phyloP scores from a whole-genome alignment of 2,797 vertebrate species.

The Orestias chungarensis region DNA sequence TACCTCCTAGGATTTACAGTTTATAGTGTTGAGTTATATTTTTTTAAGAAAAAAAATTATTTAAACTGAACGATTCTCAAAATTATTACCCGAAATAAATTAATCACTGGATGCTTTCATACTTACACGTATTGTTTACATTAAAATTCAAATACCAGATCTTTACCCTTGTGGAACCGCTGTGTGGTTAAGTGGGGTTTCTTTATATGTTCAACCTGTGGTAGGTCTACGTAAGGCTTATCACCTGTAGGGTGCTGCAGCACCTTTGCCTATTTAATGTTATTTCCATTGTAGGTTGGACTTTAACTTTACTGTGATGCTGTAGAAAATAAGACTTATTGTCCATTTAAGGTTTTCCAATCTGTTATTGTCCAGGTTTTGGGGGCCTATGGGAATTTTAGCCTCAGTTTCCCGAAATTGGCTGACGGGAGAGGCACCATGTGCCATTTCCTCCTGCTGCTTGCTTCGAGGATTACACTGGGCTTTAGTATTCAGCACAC shows the following conservation, averaged over 20 bases:
- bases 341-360: no score
- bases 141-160: constrained; percentile 32
- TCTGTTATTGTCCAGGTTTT: no score
- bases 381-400: no score
- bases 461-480: no score
- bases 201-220: neutral
- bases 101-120: constrained; percentile 43
- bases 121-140: constrained; percentile 47
- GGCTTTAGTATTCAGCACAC: no score
- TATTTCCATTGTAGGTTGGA: neutral
- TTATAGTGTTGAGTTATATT: constrained; percentile 31
- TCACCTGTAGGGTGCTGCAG: neutral
- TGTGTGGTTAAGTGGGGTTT: neutral
- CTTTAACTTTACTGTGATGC: no score
- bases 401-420: no score
- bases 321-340: no score
- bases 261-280: neutral
- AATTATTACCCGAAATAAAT: constrained; percentile 58
- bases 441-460: no score
- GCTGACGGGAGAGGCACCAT: no score
- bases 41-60: constrained; percentile 33
- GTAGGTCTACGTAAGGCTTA: neutral
- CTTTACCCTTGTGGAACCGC: neutral
- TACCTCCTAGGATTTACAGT: constrained; percentile 40
- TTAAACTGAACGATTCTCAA: constrained; percentile 49